Evolutionary conservation across 2,797 vertebrate species (phyloP).

Genomic region (Labroides dimidiatus): DNA sequence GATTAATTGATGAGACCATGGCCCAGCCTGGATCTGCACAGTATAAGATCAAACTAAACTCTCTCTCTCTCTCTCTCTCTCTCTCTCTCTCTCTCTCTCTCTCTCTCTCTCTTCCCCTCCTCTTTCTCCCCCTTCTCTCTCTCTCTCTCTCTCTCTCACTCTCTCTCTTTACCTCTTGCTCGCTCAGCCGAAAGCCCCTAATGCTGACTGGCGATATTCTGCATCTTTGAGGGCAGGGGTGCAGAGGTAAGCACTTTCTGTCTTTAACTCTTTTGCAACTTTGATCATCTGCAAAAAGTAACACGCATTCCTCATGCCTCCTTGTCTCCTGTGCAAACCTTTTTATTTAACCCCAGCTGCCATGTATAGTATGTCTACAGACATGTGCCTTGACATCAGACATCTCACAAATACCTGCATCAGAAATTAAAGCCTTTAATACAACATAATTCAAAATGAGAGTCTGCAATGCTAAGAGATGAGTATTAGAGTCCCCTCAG

Average conservation of each 20-base stretch:
- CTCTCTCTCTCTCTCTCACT: slow-evolving; percentile 34
- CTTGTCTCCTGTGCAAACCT: neutral
- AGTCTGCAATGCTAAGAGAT: slow-evolving; percentile 17
- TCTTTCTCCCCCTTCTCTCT: slow-evolving; percentile 25
- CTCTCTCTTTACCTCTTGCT: slow-evolving; percentile 65
- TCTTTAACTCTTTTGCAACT: slow-evolving; percentile 59
- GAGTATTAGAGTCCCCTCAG: slow-evolving; percentile 12
- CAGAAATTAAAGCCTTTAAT: slow-evolving; percentile 4
- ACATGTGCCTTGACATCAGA: slow-evolving; percentile 1
- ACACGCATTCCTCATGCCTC: slow-evolving; percentile 4
- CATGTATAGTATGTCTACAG: neutral
- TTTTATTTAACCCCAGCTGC: neutral
- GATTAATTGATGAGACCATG: slow-evolving; percentile 83
- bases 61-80: slow-evolving; percentile 63
- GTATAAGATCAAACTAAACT: slow-evolving; percentile 79
- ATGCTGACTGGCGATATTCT: slow-evolving; percentile 99
- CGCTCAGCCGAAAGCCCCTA: slow-evolving; percentile 94
- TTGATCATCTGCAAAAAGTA: slow-evolving; percentile 40
- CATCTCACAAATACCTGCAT: neutral
- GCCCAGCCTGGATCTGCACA: slow-evolving; percentile 65
- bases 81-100: slow-evolving; percentile 35
- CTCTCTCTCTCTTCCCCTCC: slow-evolving; percentile 50
- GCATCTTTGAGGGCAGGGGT: slow-evolving; percentile 96
- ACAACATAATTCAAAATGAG: slow-evolving; percentile 9
- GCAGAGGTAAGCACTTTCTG: slow-evolving; percentile 91